Base-by-base conservation (phyloP, 2,797 vertebrate genomes). In the Anguilla marmorata region DNA sequence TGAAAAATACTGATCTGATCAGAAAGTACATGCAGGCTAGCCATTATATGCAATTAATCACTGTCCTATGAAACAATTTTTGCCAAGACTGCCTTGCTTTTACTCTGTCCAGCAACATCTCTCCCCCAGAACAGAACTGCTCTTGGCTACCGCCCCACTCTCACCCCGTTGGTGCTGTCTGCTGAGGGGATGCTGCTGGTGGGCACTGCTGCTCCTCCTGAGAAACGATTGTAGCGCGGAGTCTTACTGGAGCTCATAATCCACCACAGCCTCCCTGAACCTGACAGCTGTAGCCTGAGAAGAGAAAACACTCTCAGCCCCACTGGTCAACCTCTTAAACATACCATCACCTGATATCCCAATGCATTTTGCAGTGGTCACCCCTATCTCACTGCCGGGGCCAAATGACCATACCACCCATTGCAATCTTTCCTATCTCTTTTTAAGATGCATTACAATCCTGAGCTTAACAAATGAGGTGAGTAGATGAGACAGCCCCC, bases 171-270 rank as follows among this genome's bases (percentile, higher is more conserved):
- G 80, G 92, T 79, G 89, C 91, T 92, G 89, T 98, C 96, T 4
- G 95, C 79, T 90, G 95, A 54, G 12, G 94, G 86, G 87, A 95
- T 93, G 89, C 7, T 95, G 85, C 94, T 86, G 4, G 94, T 92
- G 88, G 93, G 91, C 86, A 94, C 94, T 83, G 95, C 86, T 11
- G 95, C 93, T 90, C 93, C 95, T 92, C 93, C 93, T 52, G 95
- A 94, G 93, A 96, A 96, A 92, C 93, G 91, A 93, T 95, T 96
- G 93, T 96, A 96, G 88, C 89, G 92, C 90, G 91, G 58, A 19
- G 88, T 95, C 94, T 97, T 95, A 95, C 93, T 93, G 72, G 93
- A 95, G 96, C 94, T 98, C 96, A 97, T 96, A 96, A 96, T 96
- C 96, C 96, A 95, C 93, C 92, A 90, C 88, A 90, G 91, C 93